These are phyloP conservation scores for Brachionus sp. DNA, from an alignment of 1,140 invertebrate species.

Conservation along the genomic window DNA sequence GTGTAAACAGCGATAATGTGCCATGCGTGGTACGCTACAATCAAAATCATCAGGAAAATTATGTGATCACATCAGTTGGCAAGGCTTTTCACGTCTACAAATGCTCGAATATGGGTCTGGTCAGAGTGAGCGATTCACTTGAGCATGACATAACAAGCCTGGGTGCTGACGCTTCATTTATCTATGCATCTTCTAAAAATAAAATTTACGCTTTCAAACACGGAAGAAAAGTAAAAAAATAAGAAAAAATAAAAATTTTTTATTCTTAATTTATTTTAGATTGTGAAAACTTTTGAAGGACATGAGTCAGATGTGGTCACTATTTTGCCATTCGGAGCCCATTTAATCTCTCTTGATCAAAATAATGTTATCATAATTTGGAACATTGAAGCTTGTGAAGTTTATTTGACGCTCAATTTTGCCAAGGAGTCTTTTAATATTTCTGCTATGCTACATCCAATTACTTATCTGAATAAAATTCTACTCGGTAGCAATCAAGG, in stretches of 20 bases:
- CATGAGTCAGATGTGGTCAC: conserved; percentile 70
- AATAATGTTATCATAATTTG: conserved; percentile 74
- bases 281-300: conserved; percentile 76
- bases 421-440: conserved; percentile 28
- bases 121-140: conserved; percentile 63
- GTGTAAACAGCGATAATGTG: conserved; percentile 86
- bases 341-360: conserved; percentile 80
- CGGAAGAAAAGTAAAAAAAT: conserved; percentile 68
- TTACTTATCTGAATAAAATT: conserved; percentile 89
- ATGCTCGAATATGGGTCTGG: neutral
- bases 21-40: conserved; percentile 80
- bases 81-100: conserved; percentile 82
- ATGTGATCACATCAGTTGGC: conserved; percentile 82
- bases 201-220: conserved; percentile 79
- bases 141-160: conserved; percentile 76
- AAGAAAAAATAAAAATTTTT: conserved; percentile 37
- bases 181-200: conserved; percentile 75
- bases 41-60: conserved; percentile 75
- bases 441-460: conserved; percentile 71
- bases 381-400: conserved; percentile 73
- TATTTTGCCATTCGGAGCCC: conserved; percentile 78
- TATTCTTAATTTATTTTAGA: conserved; percentile 51
- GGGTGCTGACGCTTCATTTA: conserved; percentile 72
- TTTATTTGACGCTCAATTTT: conserved; percentile 63
- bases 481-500: conserved; percentile 86